Evolutionary conservation across 1,140 invertebrate species (phyloP).

Genomic region (Brachionus koreanus): DNA sequence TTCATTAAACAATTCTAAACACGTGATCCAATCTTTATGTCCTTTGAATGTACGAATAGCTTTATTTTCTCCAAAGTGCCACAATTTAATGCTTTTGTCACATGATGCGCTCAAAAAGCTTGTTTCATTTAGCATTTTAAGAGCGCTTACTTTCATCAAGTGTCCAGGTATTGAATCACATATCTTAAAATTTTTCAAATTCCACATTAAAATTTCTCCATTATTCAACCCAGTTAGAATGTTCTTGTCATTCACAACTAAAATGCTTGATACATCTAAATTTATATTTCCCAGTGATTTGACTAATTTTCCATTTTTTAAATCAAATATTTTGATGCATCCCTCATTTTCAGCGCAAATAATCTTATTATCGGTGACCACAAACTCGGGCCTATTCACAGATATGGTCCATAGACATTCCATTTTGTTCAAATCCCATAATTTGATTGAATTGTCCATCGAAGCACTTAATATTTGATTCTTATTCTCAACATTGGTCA

Average conservation of each 20-base stretch:
- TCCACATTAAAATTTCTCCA: background rate
- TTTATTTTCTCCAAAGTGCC: background rate
- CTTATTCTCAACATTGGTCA: background rate
- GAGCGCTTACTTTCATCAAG: background rate
- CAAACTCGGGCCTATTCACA: background rate
- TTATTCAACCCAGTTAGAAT: background rate
- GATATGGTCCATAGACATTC: background rate
- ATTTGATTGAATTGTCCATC: background rate
- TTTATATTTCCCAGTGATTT: background rate
- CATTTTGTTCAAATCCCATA: slow-evolving; percentile 8
- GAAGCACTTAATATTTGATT: background rate
- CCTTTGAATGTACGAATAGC: background rate
- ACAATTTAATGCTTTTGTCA: background rate
- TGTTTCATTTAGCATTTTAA: background rate
- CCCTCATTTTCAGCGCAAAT: background rate
- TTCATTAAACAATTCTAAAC: slow-evolving; percentile 5
- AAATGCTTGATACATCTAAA: background rate
- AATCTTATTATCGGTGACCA: background rate
- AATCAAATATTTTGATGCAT: background rate
- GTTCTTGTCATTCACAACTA: background rate
- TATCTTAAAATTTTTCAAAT: background rate
- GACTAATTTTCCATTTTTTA: background rate
- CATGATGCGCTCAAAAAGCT: background rate
- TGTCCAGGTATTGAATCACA: background rate
- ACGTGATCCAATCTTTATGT: background rate